These are phyloP conservation scores for Pyxicephalus adspersus DNA, from an alignment of 2,113 vertebrate genomes.

Conservation along the genomic window DNA sequence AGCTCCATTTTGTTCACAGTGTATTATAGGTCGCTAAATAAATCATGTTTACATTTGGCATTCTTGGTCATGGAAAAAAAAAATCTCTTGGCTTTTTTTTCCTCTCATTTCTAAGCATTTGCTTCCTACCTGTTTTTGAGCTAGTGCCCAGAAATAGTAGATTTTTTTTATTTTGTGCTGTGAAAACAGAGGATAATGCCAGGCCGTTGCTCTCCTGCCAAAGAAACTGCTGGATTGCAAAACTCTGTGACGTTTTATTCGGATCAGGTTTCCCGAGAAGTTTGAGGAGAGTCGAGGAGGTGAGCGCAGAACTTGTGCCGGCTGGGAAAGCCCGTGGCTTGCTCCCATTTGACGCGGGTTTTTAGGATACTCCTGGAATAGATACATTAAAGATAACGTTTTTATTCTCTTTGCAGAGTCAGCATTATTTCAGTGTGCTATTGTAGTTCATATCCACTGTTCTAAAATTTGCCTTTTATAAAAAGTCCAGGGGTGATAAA, in stretches of 20 bases:
- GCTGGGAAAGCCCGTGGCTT: not conserved
- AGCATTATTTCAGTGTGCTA: too few species aligned
- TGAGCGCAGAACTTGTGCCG: not conserved
- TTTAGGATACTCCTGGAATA: not conserved
- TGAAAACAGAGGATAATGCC: slow-evolving; percentile 78
- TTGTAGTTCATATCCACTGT: too few species aligned
- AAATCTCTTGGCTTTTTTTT: slow-evolving; percentile 79
- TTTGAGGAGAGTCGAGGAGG: slow-evolving; percentile 38
- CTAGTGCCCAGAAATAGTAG: slow-evolving; percentile 85
- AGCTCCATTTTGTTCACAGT: slow-evolving; percentile 68
- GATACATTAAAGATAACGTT: not conserved
- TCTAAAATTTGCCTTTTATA: too few species aligned
- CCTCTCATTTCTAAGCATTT: slow-evolving; percentile 84
- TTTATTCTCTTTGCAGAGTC: too few species aligned
- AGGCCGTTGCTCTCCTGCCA: slow-evolving; percentile 77
- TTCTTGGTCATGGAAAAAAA: slow-evolving; percentile 74
- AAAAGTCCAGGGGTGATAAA: too few species aligned
- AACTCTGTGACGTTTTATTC: slow-evolving; percentile 72
- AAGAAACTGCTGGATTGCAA: slow-evolving; percentile 78
- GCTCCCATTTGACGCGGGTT: not conserved
- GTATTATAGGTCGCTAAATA: slow-evolving; percentile 78
- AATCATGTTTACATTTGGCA: slow-evolving; percentile 82
- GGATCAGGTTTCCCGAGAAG: slow-evolving; percentile 48
- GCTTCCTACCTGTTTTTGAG: slow-evolving; percentile 90
- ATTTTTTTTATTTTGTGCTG: slow-evolving; percentile 74